phyloP scores from a whole-genome alignment of 2,888 invertebrate genomes.

The Podotricha telesiphe region DNA sequence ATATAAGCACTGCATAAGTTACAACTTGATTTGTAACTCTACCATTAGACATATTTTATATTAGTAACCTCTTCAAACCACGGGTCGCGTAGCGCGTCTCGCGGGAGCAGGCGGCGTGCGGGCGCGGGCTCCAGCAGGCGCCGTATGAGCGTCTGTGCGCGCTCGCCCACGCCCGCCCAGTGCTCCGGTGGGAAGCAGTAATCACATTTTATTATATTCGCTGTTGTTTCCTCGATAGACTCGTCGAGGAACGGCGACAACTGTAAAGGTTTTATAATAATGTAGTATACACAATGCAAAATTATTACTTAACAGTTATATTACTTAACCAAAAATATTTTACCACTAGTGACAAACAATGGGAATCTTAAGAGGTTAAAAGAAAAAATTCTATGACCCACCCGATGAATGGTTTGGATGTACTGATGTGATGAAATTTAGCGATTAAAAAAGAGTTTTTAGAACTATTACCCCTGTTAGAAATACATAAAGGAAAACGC shows the following conservation, averaged over 20 bases:
- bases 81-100: slow-evolving; percentile 61
- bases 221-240: slow-evolving; percentile 91
- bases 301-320: too few relatives aligned
- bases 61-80: slow-evolving; percentile 80
- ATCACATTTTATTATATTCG: slow-evolving; percentile 91
- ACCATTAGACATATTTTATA: too few relatives aligned
- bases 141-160: slow-evolving; percentile 87
- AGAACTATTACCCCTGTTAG: slow-evolving; percentile 87
- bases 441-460: too few relatives aligned
- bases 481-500: slow-evolving; percentile 90
- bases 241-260: slow-evolving; percentile 93
- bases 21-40: too few relatives aligned
- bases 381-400: too few relatives aligned
- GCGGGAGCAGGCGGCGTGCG: slow-evolving; percentile 59
- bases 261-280: slow-evolving; percentile 61
- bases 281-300: too few relatives aligned
- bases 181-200: slow-evolving; percentile 92
- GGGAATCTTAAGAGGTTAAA: too few relatives aligned
- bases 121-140: slow-evolving; percentile 85
- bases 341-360: too few relatives aligned
- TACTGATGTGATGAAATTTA: too few relatives aligned
- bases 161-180: slow-evolving; percentile 86
- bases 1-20: not conserved
- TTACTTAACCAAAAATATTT: too few relatives aligned
- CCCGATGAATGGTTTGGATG: too few relatives aligned